Base-by-base conservation (phyloP, 2,888 invertebrate genomes). In the Heliconius cydno region DNA sequence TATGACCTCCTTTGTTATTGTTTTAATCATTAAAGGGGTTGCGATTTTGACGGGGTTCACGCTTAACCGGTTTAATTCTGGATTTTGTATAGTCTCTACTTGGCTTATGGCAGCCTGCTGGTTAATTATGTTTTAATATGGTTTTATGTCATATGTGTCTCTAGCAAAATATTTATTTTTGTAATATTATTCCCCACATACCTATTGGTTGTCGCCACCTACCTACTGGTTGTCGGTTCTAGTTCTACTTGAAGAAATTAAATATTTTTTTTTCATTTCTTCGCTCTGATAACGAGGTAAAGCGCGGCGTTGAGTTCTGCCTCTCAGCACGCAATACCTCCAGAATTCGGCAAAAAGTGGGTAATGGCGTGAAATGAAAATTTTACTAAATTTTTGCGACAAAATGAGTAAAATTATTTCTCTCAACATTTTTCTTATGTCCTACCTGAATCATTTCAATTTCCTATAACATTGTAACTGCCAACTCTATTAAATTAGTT, bases 1-100 rank as follows among this genome's bases (percentile, higher is more conserved):
- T 34, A 67, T 75, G 57, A 38, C 41, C 41, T 78, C 71, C 72
- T 76, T 78, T 78, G 72, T 78, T 78, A n/a, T 78, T 75, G 65
- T 77, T 80, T 78, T 71, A 75, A 76, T 71, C 13, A 73, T 79
- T 79, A 76, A 71, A 52, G 60, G 67, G 57, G 66, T 74, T 22
- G 28, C 28, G 60, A 67, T 78, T 78, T 68, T 74, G 67, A 74
- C 41, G 38, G 60, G 41, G 38, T 74, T 74, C 22, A 73, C 34
- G 38, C 46, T 67, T 65, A 68, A 73, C 66, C 71, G 41, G 28
- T n/a, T 71, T 60, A 38, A 71, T n/a, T 41, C 25, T 70, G 63
- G 65, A 72, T 65, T 75, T 41, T 75, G 10, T 63, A 25, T 75
- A 15, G 63, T 74, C 38, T 65, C 34, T 34, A 73, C 72, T 60